phyloP scores from a whole-genome alignment of 2,888 invertebrate species.

The Shargacucullia verbasci region DNA sequence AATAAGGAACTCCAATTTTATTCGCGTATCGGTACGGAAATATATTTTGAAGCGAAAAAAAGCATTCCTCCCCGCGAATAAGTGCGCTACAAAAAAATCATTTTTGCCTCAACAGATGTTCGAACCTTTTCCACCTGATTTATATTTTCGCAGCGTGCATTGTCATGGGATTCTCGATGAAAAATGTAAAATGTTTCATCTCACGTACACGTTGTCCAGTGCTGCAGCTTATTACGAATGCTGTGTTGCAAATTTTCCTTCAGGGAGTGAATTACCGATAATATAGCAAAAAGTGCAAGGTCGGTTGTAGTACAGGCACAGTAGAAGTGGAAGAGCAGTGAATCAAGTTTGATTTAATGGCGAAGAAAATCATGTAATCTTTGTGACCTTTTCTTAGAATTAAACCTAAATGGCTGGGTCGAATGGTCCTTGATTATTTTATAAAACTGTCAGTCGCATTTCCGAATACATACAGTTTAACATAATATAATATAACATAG shows the following conservation, averaged over 20 bases:
- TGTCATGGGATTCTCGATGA: conserved; percentile 44
- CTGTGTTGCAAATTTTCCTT: conserved; percentile 52
- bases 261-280: conserved; percentile 43
- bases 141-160: conserved; percentile 26
- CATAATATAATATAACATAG: no score
- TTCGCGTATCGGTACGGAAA: not conserved
- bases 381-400: no score
- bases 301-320: conserved; percentile 14
- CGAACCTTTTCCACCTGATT: conserved; percentile 24
- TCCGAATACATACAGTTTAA: no score
- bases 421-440: no score
- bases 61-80: not conserved
- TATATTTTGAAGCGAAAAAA: not conserved
- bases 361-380: no score
- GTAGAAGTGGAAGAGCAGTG: conserved; percentile 14
- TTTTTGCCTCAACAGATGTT: conserved; percentile 25
- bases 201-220: conserved; percentile 45
- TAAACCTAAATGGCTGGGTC: no score
- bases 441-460: no score
- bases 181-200: conserved; percentile 47
- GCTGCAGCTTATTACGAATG: conserved; percentile 46
- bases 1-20: no score
- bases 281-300: conserved; percentile 38
- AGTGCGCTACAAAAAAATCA: not conserved
- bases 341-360: conserved; percentile 2